phyloP scores from a whole-genome alignment of 2,797 vertebrate species.

The Acanthiza pusilla region DNA sequence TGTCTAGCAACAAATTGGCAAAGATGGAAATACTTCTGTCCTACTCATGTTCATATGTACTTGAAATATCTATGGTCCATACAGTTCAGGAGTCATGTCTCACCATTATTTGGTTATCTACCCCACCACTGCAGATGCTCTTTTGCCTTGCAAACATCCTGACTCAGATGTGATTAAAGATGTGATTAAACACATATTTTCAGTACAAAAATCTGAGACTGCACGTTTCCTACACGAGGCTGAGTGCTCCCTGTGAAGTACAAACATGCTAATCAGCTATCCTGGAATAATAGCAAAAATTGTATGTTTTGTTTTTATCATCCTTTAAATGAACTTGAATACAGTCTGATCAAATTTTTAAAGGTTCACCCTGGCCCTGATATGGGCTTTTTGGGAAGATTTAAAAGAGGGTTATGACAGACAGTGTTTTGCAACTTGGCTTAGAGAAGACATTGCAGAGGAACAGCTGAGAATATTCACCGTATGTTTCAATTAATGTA shows the following conservation, averaged over 20 bases:
- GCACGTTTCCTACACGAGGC: background rate
- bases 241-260: background rate
- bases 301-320: background rate
- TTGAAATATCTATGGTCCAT: background rate
- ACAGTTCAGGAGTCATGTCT: background rate
- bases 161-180: background rate
- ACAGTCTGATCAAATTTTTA: background rate
- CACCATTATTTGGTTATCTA: background rate
- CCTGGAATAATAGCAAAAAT: background rate
- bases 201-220: background rate
- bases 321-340: background rate
- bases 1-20: background rate
- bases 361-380: background rate
- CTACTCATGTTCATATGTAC: background rate
- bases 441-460: background rate
- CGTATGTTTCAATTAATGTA: background rate
- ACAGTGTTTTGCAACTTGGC: background rate
- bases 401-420: background rate
- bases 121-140: background rate
- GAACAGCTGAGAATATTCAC: background rate
- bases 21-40: background rate
- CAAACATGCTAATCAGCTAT: background rate
- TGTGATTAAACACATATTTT: background rate
- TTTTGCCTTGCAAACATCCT: background rate
- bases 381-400: fast-evolving